Percentiles rank a stretch among this genome's conserved stretches.
phyloP scores from a whole-genome alignment of 2,113 vertebrate genomes.

The Sorex araneus region DNA sequence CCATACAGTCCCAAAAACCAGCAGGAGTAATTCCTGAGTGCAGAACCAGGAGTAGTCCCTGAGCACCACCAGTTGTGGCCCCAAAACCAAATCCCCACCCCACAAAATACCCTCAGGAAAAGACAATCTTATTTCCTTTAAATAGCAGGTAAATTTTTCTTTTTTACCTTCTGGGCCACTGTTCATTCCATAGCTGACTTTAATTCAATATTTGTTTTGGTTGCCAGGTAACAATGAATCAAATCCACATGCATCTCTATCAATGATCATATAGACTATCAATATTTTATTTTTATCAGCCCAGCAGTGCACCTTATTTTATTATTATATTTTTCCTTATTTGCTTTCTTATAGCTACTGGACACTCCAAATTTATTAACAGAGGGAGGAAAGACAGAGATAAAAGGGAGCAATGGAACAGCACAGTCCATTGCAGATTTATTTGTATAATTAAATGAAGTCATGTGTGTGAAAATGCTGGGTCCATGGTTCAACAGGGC shows the following conservation, averaged over 20 bases:
- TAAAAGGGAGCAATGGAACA: not conserved
- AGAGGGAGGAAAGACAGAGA: not conserved
- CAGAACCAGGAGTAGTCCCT: no score
- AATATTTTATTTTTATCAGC: not conserved
- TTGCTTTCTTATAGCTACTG: conserved; percentile 7
- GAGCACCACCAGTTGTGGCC: no score
- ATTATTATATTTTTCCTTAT: not conserved
- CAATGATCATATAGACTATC: not conserved
- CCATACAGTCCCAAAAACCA: no score
- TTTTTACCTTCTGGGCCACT: not conserved
- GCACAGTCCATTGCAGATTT: not conserved
- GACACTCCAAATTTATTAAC: conserved; percentile 6
- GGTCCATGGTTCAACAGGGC: not conserved
- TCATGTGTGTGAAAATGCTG: not conserved
- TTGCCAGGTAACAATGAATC: not conserved
- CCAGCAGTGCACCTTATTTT: not conserved
- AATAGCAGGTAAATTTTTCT: not conserved
- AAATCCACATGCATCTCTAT: not conserved
- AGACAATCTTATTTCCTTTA: not conserved
- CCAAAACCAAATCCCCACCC: no score
- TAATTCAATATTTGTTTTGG: conserved; percentile 10
- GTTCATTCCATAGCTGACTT: not conserved
- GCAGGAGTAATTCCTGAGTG: no score
- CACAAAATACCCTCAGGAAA: not conserved
- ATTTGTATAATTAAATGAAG: conserved; percentile 15